phyloP scores from a whole-genome alignment of 2,797 vertebrate genomes.

The Anolis apletophallus region DNA sequence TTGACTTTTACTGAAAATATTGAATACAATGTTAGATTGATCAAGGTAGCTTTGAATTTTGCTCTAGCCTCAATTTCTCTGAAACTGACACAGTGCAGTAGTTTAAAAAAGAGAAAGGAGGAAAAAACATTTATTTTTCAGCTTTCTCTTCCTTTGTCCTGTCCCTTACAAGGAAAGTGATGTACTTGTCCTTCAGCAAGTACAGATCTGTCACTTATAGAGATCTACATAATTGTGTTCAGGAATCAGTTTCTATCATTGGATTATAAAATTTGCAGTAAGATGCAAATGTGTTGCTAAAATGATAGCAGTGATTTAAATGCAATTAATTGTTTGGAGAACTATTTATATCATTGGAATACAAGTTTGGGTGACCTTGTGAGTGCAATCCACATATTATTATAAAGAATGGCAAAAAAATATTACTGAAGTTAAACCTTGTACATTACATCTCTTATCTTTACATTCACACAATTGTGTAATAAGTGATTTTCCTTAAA shows the following conservation, averaged over 20 bases:
- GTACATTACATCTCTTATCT: neutral
- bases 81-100: neutral
- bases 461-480: neutral
- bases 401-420: neutral
- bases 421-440: neutral
- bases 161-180: neutral
- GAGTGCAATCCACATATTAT: neutral
- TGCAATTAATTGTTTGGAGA: neutral
- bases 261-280: too few species aligned
- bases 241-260: neutral
- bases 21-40: neutral
- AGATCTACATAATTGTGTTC: neutral
- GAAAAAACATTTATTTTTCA: neutral
- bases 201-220: neutral
- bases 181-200: neutral
- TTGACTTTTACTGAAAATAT: conserved; percentile 8
- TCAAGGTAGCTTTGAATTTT: conserved; percentile 1
- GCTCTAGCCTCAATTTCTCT: neutral
- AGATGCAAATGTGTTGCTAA: neutral
- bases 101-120: neutral
- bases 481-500: neutral
- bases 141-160: neutral
- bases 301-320: neutral
- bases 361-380: neutral
- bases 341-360: neutral